phyloP scores from a whole-genome alignment of 2,888 invertebrate species.

The Brachyopa scutellaris region DNA sequence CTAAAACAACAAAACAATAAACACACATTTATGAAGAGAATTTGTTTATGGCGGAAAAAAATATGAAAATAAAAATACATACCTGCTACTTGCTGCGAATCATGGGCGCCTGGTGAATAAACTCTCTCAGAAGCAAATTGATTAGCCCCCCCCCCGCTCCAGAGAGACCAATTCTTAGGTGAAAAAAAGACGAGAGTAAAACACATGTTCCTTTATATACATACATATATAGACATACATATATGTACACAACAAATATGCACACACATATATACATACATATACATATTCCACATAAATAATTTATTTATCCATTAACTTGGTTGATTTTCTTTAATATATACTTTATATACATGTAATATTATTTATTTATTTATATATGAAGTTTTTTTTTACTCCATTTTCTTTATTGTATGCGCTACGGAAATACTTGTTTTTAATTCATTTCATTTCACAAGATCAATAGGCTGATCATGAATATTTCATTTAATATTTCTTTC shows the following conservation, averaged over 20 bases:
- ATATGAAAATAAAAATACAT: too few species aligned
- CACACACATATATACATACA: background rate
- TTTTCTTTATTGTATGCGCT: background rate
- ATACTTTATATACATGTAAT: slow-evolving; percentile 17
- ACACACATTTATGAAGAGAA: too few species aligned
- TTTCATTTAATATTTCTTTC: background rate
- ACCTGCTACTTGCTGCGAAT: too few species aligned
- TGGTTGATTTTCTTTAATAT: slow-evolving; percentile 7
- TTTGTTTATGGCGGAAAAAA: too few species aligned
- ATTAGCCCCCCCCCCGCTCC: too few species aligned
- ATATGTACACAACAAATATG: background rate
- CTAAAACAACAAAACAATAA: too few species aligned
- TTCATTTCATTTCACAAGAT: background rate
- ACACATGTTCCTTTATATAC: background rate
- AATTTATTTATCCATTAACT: slow-evolving; percentile 28
- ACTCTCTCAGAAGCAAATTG: too few species aligned
- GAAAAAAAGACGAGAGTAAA: too few species aligned
- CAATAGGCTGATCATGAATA: too few species aligned
- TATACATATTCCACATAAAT: slow-evolving; percentile 25
- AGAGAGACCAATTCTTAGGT: too few species aligned
- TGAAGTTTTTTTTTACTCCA: background rate
- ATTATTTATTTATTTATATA: background rate
- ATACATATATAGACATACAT: background rate
- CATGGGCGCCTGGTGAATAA: too few species aligned
- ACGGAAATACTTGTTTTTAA: background rate